A percentile compares a stretch with the other conserved stretches of the same genome.
phyloP scores from a whole-genome alignment of 2,113 vertebrate genomes.

The Notarius lentiginosus region DNA sequence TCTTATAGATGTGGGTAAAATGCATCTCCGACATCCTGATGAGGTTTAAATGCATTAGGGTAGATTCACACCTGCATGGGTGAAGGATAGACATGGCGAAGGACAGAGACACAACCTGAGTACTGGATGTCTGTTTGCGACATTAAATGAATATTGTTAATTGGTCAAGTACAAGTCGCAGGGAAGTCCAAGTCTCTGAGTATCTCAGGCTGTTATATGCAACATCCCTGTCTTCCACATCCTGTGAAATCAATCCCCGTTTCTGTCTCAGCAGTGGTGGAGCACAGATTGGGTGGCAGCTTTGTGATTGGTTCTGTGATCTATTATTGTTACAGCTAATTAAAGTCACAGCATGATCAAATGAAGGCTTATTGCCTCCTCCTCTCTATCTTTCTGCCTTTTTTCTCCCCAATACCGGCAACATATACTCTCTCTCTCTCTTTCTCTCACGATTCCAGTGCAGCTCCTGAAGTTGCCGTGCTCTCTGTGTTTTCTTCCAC shows the following conservation, averaged over 20 bases:
- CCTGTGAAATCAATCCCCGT: too few relatives aligned
- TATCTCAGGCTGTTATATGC: neutral
- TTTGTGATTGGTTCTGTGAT: neutral
- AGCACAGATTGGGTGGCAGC: neutral
- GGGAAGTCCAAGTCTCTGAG: neutral
- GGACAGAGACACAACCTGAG: neutral
- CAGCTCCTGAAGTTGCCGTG: neutral
- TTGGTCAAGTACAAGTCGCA: neutral
- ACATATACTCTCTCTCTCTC: neutral
- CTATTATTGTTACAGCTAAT: slow-evolving; percentile 3
- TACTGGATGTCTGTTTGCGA: neutral
- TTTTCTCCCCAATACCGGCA: neutral
- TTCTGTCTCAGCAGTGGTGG: neutral
- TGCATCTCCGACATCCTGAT: neutral
- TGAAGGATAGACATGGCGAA: neutral
- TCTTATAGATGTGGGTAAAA: neutral
- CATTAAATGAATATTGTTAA: neutral
- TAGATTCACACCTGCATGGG: neutral
- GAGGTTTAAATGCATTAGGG: neutral
- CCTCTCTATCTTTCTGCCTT: neutral
- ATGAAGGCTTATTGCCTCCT: neutral
- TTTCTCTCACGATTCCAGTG: neutral
- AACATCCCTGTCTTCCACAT: too few relatives aligned
- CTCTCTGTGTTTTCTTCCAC: too few relatives aligned
- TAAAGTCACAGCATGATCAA: neutral